Evolutionary conservation across 2,888 invertebrate genomes (phyloP).

Genomic region (Cancer borealis): DNA sequence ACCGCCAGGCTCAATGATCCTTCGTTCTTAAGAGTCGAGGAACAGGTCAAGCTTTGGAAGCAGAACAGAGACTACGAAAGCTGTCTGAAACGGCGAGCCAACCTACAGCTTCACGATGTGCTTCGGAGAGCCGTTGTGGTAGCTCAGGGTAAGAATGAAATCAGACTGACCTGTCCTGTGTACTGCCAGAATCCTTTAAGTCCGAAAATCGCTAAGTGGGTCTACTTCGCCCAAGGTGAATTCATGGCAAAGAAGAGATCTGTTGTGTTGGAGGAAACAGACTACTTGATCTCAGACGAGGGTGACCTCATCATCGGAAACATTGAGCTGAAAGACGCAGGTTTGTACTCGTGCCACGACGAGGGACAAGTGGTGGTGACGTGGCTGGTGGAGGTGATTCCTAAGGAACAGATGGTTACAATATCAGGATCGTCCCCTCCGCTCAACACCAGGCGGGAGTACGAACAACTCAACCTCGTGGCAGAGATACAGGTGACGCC

Average conservation of each 20-base stretch:
- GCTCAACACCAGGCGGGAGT: not conserved
- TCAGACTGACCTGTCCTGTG: not conserved
- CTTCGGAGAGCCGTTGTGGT: not conserved
- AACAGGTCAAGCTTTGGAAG: not conserved
- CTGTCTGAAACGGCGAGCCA: not conserved
- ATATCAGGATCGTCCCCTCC: not conserved
- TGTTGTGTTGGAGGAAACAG: not conserved
- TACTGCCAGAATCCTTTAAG: not conserved
- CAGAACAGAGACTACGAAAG: not conserved
- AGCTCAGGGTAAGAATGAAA: not conserved
- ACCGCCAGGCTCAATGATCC: not conserved
- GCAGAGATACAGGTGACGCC: not conserved
- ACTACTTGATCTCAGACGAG: not conserved
- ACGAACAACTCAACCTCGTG: not conserved
- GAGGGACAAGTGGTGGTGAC: not conserved
- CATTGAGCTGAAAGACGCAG: not conserved
- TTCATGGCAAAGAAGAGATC: not conserved
- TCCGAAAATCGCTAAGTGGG: not conserved
- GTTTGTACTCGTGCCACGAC: not conserved
- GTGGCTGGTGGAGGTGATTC: conserved; percentile 13
- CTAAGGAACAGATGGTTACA: not conserved
- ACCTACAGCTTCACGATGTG: not conserved
- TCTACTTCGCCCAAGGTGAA: not conserved
- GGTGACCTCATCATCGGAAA: not conserved
- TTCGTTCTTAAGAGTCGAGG: not conserved